These are phyloP conservation scores for Colletes latitarsis DNA, from an alignment of 1,140 invertebrate genomes.

Conservation along the genomic window DNA sequence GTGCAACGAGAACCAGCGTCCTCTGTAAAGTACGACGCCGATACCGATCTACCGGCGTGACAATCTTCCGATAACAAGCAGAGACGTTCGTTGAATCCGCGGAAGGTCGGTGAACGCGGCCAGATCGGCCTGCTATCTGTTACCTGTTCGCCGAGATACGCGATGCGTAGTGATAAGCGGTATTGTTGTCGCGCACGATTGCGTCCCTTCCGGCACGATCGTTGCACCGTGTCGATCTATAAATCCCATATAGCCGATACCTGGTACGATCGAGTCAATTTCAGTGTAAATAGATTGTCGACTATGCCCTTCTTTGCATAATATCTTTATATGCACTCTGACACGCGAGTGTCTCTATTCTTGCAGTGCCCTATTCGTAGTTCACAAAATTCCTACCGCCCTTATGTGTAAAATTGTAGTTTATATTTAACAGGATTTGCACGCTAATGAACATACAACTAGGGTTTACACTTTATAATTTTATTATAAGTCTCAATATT, in stretches of 20 bases:
- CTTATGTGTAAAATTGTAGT: no score
- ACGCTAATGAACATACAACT: no score
- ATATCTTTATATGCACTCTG: slow-evolving; percentile 38
- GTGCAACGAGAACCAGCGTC: slow-evolving; percentile 18
- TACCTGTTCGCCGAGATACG: slow-evolving; percentile 33
- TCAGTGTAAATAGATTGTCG: slow-evolving; percentile 3
- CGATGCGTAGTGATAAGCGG: slow-evolving; percentile 55
- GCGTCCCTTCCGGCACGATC: slow-evolving; percentile 48
- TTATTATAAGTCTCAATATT: no score
- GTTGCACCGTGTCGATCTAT: slow-evolving; percentile 23
- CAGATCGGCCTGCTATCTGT: slow-evolving; percentile 34
- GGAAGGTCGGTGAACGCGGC: slow-evolving; percentile 21
- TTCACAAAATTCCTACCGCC: no score
- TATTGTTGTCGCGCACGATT: slow-evolving; percentile 35
- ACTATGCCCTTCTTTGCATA: slow-evolving; percentile 8
- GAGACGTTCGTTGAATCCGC: slow-evolving; percentile 15
- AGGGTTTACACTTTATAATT: no score
- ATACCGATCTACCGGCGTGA: slow-evolving; percentile 59
- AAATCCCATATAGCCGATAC: slow-evolving; percentile 28
- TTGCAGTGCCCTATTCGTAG: no score
- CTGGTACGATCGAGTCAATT: neutral
- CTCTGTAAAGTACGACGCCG: slow-evolving; percentile 31
- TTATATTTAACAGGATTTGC: no score
- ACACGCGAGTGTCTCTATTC: neutral
- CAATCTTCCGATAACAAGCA: slow-evolving; percentile 55